Evolutionary conservation across 2,113 vertebrate species (phyloP).

Genomic region (Poeciliopsis prolifica): DNA sequence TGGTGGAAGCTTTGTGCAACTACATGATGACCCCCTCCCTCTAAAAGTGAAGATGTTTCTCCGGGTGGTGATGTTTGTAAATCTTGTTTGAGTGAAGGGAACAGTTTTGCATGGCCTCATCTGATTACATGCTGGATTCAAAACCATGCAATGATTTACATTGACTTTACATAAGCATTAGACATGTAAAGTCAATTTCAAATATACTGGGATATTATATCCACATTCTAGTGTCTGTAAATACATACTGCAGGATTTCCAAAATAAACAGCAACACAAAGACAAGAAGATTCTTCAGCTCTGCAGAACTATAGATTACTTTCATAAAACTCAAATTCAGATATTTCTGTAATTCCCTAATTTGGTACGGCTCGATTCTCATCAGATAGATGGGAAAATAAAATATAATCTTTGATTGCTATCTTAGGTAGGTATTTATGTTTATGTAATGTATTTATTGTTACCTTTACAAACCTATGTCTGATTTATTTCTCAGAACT

Average conservation of each 20-base stretch:
- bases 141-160: slow-evolving; percentile 16
- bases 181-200: slow-evolving; percentile 4
- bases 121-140: slow-evolving; percentile 1
- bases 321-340: neutral
- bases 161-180: slow-evolving; percentile 17
- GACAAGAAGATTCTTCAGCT: neutral
- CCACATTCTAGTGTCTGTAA: neutral
- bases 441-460: no score
- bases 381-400: no score
- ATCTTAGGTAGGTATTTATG: no score
- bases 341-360: no score
- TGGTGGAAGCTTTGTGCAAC: neutral
- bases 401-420: no score
- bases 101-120: neutral
- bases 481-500: no score
- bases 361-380: no score
- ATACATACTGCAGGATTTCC: neutral
- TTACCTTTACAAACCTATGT: no score
- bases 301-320: neutral
- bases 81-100: neutral
- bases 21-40: no score
- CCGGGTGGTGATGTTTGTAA: neutral
- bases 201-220: neutral
- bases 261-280: neutral
- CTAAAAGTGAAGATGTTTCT: neutral